Conservation (phyloP, 2,888 invertebrate species). For the Troglohyphantes excavatus region DNA sequence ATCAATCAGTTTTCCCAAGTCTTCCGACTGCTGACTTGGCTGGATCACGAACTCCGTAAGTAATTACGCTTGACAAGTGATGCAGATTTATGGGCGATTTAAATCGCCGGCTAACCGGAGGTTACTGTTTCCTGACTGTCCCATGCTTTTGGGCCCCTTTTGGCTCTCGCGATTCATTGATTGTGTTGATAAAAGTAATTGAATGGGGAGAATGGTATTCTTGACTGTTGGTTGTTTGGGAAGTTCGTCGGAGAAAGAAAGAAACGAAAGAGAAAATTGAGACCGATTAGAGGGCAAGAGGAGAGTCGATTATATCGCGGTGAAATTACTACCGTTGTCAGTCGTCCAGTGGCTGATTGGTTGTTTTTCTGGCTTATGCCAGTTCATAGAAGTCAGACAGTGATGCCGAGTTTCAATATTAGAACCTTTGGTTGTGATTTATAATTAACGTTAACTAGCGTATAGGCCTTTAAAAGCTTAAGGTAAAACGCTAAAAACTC, state of each 20-base stretch:
- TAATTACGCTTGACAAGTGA: conserved; percentile 50
- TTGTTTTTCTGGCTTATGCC: too few relatives aligned
- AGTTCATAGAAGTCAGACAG: too few relatives aligned
- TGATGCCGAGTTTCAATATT: too few relatives aligned
- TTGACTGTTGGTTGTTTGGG: not conserved
- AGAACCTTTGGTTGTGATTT: too few relatives aligned
- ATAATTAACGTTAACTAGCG: too few relatives aligned
- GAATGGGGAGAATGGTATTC: not conserved
- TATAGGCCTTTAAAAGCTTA: too few relatives aligned
- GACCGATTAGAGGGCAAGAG: not conserved
- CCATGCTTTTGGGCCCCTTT: conserved; percentile 20
- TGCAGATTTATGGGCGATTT: conserved; percentile 39
- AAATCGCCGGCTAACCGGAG: conserved; percentile 3
- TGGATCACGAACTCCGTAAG: conserved; percentile 37
- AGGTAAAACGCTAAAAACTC: too few relatives aligned
- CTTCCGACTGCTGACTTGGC: conserved; percentile 6
- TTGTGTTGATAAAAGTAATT: conserved; percentile 40
- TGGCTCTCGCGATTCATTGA: conserved; percentile 13
- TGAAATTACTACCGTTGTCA: not conserved
- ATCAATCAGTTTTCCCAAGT: conserved; percentile 14
- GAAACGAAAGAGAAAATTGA: not conserved
- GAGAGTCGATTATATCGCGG: not conserved
- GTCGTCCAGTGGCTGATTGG: too few relatives aligned
- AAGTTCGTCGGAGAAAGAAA: not conserved
- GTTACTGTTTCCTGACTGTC: conserved; percentile 29